Evolutionary conservation across 2,797 vertebrate species (phyloP).

Genomic region (Manis javanica): DNA sequence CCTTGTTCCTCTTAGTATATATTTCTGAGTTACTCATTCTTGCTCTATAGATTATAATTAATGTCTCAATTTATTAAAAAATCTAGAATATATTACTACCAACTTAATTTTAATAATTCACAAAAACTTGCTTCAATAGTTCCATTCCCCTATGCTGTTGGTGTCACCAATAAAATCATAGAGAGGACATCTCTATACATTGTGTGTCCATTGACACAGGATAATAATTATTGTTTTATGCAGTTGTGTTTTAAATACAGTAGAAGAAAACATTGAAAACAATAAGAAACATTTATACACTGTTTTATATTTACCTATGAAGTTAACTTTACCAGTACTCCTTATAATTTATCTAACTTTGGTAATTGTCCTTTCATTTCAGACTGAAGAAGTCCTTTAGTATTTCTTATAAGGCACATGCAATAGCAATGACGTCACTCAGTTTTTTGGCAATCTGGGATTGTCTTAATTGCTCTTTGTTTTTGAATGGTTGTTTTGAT

Average conservation of each 20-base stretch:
- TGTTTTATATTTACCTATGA: background rate
- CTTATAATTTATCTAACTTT: background rate
- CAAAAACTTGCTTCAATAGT: background rate
- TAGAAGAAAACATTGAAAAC: background rate
- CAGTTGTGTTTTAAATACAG: background rate
- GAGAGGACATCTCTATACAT: background rate
- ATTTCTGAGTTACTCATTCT: background rate
- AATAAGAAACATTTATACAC: background rate
- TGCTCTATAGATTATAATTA: background rate
- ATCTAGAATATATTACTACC: background rate
- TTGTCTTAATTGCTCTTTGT: background rate
- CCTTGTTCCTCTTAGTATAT: background rate
- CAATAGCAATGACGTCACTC: background rate
- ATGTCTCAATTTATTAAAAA: background rate
- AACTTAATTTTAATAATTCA: conserved; percentile 3
- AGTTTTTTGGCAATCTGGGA: background rate
- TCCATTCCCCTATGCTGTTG: background rate
- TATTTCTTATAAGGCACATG: background rate
- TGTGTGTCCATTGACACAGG: background rate
- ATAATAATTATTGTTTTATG: background rate
- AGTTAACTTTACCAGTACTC: background rate
- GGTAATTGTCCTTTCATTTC: background rate
- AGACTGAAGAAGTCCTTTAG: background rate
- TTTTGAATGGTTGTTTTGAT: background rate
- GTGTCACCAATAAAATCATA: too few species aligned